These are phyloP conservation scores for Nannobrachium achirus DNA, from an alignment of 2,113 vertebrate genomes.

Conservation along the genomic window DNA sequence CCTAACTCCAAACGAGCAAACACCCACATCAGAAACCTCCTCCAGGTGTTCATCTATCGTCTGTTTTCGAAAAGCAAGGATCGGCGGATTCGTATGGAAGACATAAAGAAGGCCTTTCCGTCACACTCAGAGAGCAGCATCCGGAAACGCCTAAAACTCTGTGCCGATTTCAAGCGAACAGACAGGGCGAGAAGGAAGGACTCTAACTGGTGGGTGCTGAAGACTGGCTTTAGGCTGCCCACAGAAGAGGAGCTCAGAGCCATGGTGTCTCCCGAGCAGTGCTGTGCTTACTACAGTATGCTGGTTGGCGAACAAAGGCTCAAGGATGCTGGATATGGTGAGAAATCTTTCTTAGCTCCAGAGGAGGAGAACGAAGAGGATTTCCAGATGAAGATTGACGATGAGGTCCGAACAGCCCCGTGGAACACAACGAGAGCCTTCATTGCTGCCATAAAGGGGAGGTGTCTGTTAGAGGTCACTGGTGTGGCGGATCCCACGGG, in stretches of 20 bases:
- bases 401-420: conserved; percentile 97
- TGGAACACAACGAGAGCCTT: conserved; percentile 99
- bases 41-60: conserved; percentile 99
- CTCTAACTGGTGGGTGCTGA: conserved; percentile 99
- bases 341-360: conserved; percentile 98
- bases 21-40: conserved; percentile 96
- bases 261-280: conserved; percentile 98
- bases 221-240: conserved; percentile 95
- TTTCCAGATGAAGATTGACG: conserved; percentile 99
- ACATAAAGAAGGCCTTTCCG: conserved; percentile 98
- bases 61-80: conserved; percentile 99
- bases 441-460: conserved; percentile 99
- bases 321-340: conserved; percentile 98
- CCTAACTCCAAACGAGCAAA: conserved; percentile 98
- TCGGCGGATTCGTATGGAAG: conserved; percentile 97
- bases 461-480: conserved; percentile 95
- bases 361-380: conserved; percentile 99
- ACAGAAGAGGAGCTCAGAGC: conserved; percentile 98
- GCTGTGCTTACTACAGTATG: conserved; percentile 98
- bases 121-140: conserved; percentile 98
- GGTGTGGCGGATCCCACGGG: conserved; percentile 97
- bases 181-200: conserved; percentile 94
- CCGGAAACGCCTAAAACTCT: conserved; percentile 96
- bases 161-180: conserved; percentile 97
- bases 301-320: conserved; percentile 93